Evolutionary conservation across 1,140 invertebrate genomes (phyloP), one percentile per base, ranked within the genome.

Genomic region (Leptoteleia sp.): DNA sequence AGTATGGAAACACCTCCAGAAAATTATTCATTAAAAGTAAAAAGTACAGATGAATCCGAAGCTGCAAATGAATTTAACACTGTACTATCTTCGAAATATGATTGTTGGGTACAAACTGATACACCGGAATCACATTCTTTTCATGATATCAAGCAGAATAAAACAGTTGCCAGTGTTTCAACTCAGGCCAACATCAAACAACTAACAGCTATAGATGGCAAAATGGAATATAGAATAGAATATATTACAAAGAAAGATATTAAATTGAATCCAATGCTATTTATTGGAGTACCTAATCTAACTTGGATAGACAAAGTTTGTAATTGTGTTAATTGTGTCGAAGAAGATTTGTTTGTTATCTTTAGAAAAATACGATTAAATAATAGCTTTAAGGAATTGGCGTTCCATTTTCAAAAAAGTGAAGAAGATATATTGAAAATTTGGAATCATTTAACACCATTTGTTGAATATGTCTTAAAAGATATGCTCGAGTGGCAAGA

Each of bases 361-460:
- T n/a, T 61, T 3, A 29, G 37, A 4, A 61, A 61, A 15, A 13
- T 61, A n/a, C 40, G 57, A 9, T 31, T 47, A 0, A 61, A 61
- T 9, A 11, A 25, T 7, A 47, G 27, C 15, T 4, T 38, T 0
- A 17, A 8, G 0, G 42, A 47, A 17, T 27, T 62, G 0, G 35
- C 33, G 0, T 16, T 48, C 3, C 27, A 48, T 5, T 62, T 29
- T 16, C 1, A 50, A 3, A 7, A n/a, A 2, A 27, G 19, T 8
- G 13, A 6, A n/a, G 6, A 45, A 0, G 33, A 62, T 0, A 11
- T 62, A 0, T 17, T 9, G 4, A 15, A 31, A 8, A 3, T 48
- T 0, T n/a, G 47, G 1, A 6, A 25, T 13, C 4, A 27, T 7
- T 12, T 17, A 2, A 45, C 11, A 0, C 55, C 55, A 0, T 6